Base-by-base conservation (phyloP, 2,113 vertebrate genomes). In the Xyrauchen texanus region DNA sequence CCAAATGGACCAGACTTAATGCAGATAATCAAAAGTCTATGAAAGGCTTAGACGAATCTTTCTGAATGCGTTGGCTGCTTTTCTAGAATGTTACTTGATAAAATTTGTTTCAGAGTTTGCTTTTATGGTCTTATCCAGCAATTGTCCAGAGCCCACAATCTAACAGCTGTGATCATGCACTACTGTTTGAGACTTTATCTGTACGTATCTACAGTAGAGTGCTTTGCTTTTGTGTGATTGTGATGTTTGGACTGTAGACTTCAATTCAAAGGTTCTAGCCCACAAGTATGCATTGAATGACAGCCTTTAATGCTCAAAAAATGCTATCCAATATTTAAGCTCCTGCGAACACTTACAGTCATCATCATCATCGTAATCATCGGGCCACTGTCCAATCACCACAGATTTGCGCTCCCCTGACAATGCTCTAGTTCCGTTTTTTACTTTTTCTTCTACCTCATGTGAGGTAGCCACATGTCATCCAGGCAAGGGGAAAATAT, bases 341-440 rank as follows among this genome's bases (percentile, higher is more conserved):
- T 78, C 47, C 12, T 16, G 68, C 81, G 6, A 78, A 58, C 85
- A 67, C 86, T 87, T 83, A 87, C 87, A 85, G 89, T 86, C 82
- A 85, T 90, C 79, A 84, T 85, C 13, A 7, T 6, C 5, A 13
- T 4, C 82, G 78, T 69, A 82, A 88, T 86, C 81, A 87, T 88
- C 84, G 82, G 74, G 44, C 34, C 65, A 61, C 78, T 45, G 13
- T 58, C 68, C 66, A 42, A 9, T 66, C 51, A 77, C 63, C 49
- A 55, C 55, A 66, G 75, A 64, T 58, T 44, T 62, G 12, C 65
- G 55, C 83, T 84, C 55, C 55, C 45, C 78, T 82, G 78, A 87
- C 62, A 84, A 86, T 82, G 67, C 71, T 78, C 72, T 71, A n/a
- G 21, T 86, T 81, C 75, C 81, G 21, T 3, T 34, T 34, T 34